Evolutionary conservation across 2,797 vertebrate genomes (phyloP), one percentile per base, ranked within the genome.

Genomic region (Lepus townsendii): DNA sequence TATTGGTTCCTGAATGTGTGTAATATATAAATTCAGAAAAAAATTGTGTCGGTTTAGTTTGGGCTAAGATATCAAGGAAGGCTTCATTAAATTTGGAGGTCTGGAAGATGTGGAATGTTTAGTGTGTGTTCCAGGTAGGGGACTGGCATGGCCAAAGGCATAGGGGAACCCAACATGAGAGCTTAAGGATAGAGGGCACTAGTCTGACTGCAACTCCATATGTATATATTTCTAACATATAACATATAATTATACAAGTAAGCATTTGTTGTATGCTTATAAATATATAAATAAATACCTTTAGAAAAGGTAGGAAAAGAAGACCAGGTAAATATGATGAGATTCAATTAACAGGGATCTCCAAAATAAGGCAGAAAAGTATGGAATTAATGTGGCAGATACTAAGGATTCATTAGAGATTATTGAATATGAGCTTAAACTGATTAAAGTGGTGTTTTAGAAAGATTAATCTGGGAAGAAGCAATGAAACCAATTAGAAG

Each of bases 401-500:
- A 9, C 5, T 32, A 57, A 47, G n/a, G 63, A 52, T 3, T 3
- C 20, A 38, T 85, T 80, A 54, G 27, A 71, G 69, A 82, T 82
- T 35, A 68, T 2, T 57, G 30, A 86, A 26, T 30, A 20, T 80
- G 27, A 17, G 60, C 60, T 83, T 78, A 80, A 63, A 50, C 20
- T 17, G 71, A 73, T 78, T 22, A 78, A 50, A 83, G 13, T 42
- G 1, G 14, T 73, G 16, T 79, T 91, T 84, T 54, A 86, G 50
- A 76, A 85, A 57, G n/a, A 93, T 66, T 92, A 71, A 54, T 71
- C 47, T 66, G 63, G 14, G 50, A 42, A 82, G 42, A 79, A 83
- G 8, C 12, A 72, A 62, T 38, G 27, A 75, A 80, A 88, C 30
- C 30, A 75, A 14, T 57, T 35, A 75, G 24, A 85, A 35, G 65